Evolutionary conservation across 2,888 invertebrate species (phyloP).

Genomic region (Vesta saturnalis): DNA sequence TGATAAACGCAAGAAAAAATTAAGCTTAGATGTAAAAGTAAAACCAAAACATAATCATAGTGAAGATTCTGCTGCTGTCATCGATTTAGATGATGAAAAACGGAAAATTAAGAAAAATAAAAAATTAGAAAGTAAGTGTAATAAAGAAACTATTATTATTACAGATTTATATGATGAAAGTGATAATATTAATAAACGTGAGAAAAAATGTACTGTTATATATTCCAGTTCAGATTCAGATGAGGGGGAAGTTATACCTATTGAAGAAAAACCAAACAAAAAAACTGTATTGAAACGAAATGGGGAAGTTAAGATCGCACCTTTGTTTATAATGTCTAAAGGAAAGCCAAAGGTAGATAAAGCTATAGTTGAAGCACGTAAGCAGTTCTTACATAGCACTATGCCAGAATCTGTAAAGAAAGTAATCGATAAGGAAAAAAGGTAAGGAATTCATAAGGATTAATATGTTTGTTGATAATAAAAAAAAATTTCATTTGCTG

Average conservation of each 20-base stretch:
- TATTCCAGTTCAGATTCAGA: background rate
- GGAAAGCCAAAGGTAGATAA: conserved; percentile 69
- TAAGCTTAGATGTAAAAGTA: too few relatives aligned
- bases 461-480: background rate
- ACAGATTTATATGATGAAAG: background rate
- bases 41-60: too few relatives aligned
- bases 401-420: conserved; percentile 72
- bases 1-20: too few relatives aligned
- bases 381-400: conserved; percentile 77
- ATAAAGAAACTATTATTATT: too few relatives aligned
- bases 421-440: conserved; percentile 64
- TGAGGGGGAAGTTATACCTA: background rate
- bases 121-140: background rate
- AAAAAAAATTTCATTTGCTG: background rate
- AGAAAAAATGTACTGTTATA: background rate
- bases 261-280: background rate
- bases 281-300: background rate
- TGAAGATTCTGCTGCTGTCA: background rate
- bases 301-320: conserved; percentile 70
- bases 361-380: conserved; percentile 70
- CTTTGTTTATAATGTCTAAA: conserved; percentile 69
- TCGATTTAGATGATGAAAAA: background rate
- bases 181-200: background rate
- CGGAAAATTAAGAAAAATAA: background rate
- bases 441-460: conserved; percentile 40